Conservation (phyloP, 2,888 invertebrate species). For the Isoperla grammatica region DNA sequence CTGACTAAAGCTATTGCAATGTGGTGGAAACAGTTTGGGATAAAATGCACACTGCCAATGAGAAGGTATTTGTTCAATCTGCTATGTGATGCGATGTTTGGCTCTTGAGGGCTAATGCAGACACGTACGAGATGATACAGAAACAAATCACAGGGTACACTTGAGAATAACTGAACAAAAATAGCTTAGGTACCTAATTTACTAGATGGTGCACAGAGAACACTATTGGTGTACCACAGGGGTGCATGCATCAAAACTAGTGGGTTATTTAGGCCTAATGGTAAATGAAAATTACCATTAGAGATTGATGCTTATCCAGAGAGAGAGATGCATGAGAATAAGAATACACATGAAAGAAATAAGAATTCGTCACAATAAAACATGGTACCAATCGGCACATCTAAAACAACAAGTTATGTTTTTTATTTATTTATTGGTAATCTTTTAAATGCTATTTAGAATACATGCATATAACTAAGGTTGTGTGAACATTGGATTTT, state of each 20-base stretch:
- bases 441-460: not conserved
- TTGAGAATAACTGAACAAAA: no score
- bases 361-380: constrained; percentile 19
- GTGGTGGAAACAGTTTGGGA: no score
- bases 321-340: constrained; percentile 23
- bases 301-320: constrained; percentile 37
- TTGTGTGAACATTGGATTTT: not conserved
- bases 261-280: not conserved
- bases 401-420: not conserved
- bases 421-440: not conserved
- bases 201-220: no score
- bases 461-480: not conserved
- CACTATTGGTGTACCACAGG: no score
- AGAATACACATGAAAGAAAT: not conserved
- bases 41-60: no score
- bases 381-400: constrained; percentile 15
- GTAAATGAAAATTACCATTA: constrained; percentile 39
- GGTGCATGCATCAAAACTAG: not conserved
- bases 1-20: no score
- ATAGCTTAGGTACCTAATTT: no score
- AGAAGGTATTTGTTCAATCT: no score
- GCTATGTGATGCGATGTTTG: no score
- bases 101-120: no score
- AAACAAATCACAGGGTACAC: no score
- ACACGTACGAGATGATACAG: no score